Conservation (phyloP, 2,888 invertebrate species). For the Arge pagana region DNA sequence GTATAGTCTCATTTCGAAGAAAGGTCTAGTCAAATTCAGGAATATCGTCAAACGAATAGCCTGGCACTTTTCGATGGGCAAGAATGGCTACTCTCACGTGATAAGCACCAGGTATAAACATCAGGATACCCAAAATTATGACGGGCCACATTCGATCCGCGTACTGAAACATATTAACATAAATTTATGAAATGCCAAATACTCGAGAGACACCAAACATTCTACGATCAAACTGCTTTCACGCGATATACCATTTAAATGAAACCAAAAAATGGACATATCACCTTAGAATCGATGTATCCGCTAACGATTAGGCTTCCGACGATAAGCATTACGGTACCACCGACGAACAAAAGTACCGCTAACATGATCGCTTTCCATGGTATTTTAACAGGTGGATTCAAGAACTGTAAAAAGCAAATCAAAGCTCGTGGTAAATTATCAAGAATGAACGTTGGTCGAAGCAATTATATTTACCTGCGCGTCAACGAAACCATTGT, state of each 20-base stretch:
- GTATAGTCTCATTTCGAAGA: neutral
- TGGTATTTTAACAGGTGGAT: slow-evolving; percentile 74
- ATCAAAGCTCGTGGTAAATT: neutral
- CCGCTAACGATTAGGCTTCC: slow-evolving; percentile 81
- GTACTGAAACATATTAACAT: slow-evolving; percentile 63
- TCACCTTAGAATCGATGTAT: slow-evolving; percentile 75
- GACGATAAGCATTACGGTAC: slow-evolving; percentile 73
- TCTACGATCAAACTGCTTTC: too few relatives aligned
- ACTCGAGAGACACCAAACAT: neutral
- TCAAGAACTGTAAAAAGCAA: slow-evolving; percentile 62
- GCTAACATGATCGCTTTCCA: slow-evolving; percentile 85
- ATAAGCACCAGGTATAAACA: slow-evolving; percentile 92
- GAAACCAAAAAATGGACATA: too few relatives aligned
- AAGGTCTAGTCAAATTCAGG: slow-evolving; percentile 77
- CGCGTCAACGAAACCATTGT: slow-evolving; percentile 72
- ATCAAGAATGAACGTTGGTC: neutral
- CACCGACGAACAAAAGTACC: slow-evolving; percentile 75
- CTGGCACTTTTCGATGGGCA: slow-evolving; percentile 81
- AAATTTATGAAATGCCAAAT: neutral
- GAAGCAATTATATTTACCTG: slow-evolving; percentile 51
- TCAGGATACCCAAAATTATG: slow-evolving; percentile 81
- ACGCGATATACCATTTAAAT: too few relatives aligned
- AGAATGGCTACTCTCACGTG: slow-evolving; percentile 87
- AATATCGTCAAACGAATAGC: slow-evolving; percentile 86
- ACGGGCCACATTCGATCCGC: slow-evolving; percentile 88